Evolutionary conservation across 2,113 vertebrate species (phyloP).

Genomic region (Mustela lutreola): DNA sequence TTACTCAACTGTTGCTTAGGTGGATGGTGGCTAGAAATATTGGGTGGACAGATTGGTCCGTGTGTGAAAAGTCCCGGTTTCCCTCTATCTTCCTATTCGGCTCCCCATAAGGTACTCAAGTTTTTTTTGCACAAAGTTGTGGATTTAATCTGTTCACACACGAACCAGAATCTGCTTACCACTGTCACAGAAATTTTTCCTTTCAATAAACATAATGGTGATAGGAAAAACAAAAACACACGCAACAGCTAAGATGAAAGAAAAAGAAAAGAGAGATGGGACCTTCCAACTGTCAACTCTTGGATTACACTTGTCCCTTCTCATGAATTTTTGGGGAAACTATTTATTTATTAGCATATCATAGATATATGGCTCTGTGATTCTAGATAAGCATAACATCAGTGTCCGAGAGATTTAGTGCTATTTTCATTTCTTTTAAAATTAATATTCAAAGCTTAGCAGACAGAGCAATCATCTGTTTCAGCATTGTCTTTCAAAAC

Average conservation of each 20-base stretch:
- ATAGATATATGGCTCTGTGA: conserved; percentile 2
- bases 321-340: neutral
- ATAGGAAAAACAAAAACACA: conserved; percentile 41
- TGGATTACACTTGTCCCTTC: neutral
- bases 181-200: neutral
- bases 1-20: conserved; percentile 67
- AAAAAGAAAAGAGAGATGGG: neutral
- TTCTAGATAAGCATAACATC: neutral
- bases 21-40: conserved; percentile 38
- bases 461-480: neutral
- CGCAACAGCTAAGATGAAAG: neutral
- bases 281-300: neutral
- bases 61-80: conserved; percentile 26
- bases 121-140: neutral
- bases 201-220: conserved; percentile 36
- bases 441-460: conserved; percentile 55
- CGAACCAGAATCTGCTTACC: conserved; percentile 20
- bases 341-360: neutral
- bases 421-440: conserved; percentile 41
- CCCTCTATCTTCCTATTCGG: neutral
- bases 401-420: conserved; percentile 27
- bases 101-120: neutral
- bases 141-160: conserved; percentile 47
- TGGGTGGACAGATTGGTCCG: conserved; percentile 8
- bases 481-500: conserved; percentile 47